Evolutionary conservation across 2,888 invertebrate genomes (phyloP).

Genomic region (Leptinotarsa tumamoca): DNA sequence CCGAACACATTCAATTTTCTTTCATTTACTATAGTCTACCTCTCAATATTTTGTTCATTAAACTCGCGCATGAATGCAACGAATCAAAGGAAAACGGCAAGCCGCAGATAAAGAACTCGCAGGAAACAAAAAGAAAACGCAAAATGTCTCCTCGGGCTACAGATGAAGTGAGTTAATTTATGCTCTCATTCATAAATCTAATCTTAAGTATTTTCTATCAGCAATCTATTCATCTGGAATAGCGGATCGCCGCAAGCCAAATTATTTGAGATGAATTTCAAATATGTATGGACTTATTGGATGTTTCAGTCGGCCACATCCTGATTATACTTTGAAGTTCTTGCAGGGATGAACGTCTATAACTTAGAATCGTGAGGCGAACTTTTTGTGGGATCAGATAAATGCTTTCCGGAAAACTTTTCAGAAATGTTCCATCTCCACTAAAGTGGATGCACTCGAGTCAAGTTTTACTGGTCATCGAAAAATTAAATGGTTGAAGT

Average conservation of each 20-base stretch:
- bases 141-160: slow-evolving; percentile 2
- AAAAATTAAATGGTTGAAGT: slow-evolving; percentile 7
- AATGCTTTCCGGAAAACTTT: slow-evolving; percentile 16
- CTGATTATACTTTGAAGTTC: slow-evolving; percentile 13
- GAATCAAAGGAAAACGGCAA: neutral
- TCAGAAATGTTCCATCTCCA: slow-evolving; percentile 18
- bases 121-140: slow-evolving; percentile 2
- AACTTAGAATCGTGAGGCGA: slow-evolving; percentile 10
- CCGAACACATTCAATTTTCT: too few relatives aligned
- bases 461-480: slow-evolving; percentile 2
- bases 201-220: slow-evolving; percentile 17
- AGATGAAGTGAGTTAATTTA: slow-evolving; percentile 15
- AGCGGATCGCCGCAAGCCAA: slow-evolving; percentile 18
- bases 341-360: slow-evolving; percentile 11
- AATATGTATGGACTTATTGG: slow-evolving; percentile 22
- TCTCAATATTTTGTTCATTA: neutral
- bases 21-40: too few relatives aligned
- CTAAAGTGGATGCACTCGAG: slow-evolving; percentile 10
- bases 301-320: slow-evolving; percentile 10
- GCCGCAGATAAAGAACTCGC: neutral
- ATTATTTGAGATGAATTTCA: slow-evolving; percentile 19
- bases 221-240: slow-evolving; percentile 17
- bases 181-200: slow-evolving; percentile 14
- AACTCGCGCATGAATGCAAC: neutral
- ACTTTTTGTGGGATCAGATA: slow-evolving; percentile 11